Conservation (phyloP, 2,888 invertebrate species). For the Incurvaria masculella region DNA sequence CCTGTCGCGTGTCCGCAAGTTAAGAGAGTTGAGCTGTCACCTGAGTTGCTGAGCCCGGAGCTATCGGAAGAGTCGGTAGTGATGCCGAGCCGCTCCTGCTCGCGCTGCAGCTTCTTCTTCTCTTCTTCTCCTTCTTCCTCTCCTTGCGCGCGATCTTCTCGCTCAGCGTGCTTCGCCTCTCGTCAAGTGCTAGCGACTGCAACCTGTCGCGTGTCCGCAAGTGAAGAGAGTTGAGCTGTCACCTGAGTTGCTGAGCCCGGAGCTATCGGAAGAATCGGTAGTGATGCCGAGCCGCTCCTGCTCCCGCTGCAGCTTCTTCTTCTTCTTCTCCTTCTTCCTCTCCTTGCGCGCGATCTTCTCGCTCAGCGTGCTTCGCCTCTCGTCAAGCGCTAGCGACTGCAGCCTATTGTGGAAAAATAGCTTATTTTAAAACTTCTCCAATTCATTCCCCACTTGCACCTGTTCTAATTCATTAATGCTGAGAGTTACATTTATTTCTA, state of each 20-base stretch:
- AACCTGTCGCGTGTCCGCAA: too few species aligned
- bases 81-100: conserved; percentile 25
- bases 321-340: conserved; percentile 62
- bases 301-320: conserved; percentile 57
- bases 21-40: too few species aligned
- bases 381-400: conserved; percentile 63
- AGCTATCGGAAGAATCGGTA: conserved; percentile 14
- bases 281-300: conserved; percentile 24
- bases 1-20: too few species aligned
- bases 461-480: too few species aligned
- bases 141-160: conserved; percentile 73
- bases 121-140: conserved; percentile 66
- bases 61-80: conserved; percentile 14
- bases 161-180: conserved; percentile 64
- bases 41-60: conserved; percentile 16
- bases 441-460: too few species aligned
- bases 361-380: conserved; percentile 64
- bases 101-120: conserved; percentile 59
- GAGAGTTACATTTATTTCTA: too few species aligned
- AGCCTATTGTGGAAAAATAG: conserved; percentile 42
- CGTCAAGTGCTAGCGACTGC: conserved; percentile 63
- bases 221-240: too few species aligned
- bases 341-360: conserved; percentile 73
- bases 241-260: conserved; percentile 17
- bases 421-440: too few species aligned